These are phyloP conservation scores for Drosophila triauraria DNA, from an alignment of 1,140 invertebrate genomes.

Conservation along the genomic window DNA sequence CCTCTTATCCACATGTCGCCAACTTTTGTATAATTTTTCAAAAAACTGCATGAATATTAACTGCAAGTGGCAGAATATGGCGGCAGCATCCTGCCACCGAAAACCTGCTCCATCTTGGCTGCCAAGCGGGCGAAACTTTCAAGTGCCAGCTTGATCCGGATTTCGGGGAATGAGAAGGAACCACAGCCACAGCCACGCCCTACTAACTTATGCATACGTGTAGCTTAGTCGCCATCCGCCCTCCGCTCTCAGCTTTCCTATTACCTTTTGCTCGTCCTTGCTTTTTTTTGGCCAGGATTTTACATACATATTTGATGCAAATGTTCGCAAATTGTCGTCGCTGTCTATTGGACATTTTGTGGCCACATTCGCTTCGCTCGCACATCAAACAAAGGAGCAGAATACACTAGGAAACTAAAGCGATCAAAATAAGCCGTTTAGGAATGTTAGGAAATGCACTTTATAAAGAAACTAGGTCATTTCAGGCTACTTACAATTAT, in stretches of 20 bases:
- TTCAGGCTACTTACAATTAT: background rate
- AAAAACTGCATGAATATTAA: conserved; percentile 83
- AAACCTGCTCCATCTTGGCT: conserved; percentile 41
- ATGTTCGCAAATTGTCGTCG: conserved; percentile 64
- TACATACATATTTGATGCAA: conserved; percentile 69
- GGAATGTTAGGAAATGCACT: background rate
- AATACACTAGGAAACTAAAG: conserved; percentile 1
- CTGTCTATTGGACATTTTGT: conserved; percentile 61
- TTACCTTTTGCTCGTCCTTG: conserved; percentile 27
- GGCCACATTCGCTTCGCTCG: conserved; percentile 29
- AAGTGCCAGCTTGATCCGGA: conserved; percentile 43
- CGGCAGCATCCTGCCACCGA: conserved; percentile 10
- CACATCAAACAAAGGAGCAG: conserved; percentile 43
- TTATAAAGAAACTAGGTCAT: too few relatives aligned
- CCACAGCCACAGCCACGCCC: conserved; percentile 25
- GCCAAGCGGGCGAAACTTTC: conserved; percentile 60
- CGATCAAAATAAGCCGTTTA: conserved; percentile 2
- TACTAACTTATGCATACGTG: conserved; percentile 79
- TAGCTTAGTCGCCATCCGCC: conserved; percentile 40
- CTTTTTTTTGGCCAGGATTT: conserved; percentile 42
- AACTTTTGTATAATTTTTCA: conserved; percentile 75
- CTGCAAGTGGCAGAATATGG: conserved; percentile 63
- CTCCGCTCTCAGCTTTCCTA: conserved; percentile 3
- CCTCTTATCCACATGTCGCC: conserved; percentile 64
- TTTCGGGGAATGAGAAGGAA: background rate